Percentiles rank a stretch among this genome's conserved stretches.
Conservation (phyloP, 2,113 vertebrate species). For the Megaceryle torquata region DNA sequence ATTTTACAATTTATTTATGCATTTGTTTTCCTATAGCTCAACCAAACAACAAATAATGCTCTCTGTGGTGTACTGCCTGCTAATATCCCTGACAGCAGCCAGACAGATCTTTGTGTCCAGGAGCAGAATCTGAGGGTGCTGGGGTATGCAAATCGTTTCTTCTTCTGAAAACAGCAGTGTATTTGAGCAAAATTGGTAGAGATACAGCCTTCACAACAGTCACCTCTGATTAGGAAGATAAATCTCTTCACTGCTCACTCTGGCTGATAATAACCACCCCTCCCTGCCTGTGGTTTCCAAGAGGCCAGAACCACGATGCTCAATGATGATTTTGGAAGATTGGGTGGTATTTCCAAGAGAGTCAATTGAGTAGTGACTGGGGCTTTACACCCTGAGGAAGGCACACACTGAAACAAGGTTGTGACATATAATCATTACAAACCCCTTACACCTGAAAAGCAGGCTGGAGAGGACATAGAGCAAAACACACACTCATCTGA, state of each 20-base stretch:
- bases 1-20: neutral
- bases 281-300: neutral
- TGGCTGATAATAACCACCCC: neutral
- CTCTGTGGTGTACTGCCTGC: neutral
- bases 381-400: neutral
- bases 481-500: neutral
- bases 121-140: neutral
- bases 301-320: neutral
- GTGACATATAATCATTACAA: rapidly evolving
- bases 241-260: neutral
- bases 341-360: neutral
- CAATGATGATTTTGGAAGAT: neutral
- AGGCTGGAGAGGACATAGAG: neutral
- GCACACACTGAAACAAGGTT: neutral
- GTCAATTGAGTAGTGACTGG: neutral
- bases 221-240: neutral
- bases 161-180: neutral
- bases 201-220: neutral
- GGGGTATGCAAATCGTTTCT: neutral
- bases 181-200: neutral
- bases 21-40: neutral
- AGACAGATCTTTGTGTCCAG: neutral
- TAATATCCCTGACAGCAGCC: neutral
- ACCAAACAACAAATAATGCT: neutral
- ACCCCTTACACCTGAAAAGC: neutral